Percentiles rank a stretch among this genome's conserved stretches.
Conservation (phyloP, 2,888 invertebrate genomes). For the Volucella inflata region DNA sequence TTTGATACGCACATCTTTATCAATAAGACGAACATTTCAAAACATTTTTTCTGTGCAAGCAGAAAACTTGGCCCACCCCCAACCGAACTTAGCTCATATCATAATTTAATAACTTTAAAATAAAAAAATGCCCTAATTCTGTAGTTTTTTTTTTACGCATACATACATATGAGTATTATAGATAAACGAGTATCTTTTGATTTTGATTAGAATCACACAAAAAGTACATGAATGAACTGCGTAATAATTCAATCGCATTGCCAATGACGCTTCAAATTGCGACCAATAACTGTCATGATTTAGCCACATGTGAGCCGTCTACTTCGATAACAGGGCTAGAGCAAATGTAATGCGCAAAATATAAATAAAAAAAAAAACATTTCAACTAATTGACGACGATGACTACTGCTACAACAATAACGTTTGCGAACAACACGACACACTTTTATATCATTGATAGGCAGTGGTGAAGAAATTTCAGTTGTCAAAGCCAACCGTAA, state of each 20-base stretch:
- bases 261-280: constrained; percentile 24
- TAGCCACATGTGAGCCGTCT: constrained; percentile 42
- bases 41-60: too few relatives aligned
- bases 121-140: not conserved
- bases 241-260: constrained; percentile 43
- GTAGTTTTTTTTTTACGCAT: not conserved
- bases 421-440: constrained; percentile 28
- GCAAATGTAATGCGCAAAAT: constrained; percentile 50
- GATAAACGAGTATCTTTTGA: not conserved
- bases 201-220: constrained; percentile 47
- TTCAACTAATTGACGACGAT: constrained; percentile 23
- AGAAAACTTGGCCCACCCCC: too few relatives aligned
- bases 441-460: constrained; percentile 57
- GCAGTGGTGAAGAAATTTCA: constrained; percentile 16
- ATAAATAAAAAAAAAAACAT: not conserved
- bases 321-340: constrained; percentile 28
- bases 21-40: too few relatives aligned
- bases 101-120: too few relatives aligned
- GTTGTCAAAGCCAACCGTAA: constrained; percentile 3
- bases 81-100: too few relatives aligned
- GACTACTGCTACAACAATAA: not conserved
- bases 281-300: constrained; percentile 38
- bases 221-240: constrained; percentile 61
- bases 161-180: too few relatives aligned
- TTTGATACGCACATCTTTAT: too few relatives aligned